Evolutionary conservation across 2,888 invertebrate genomes (phyloP).

Genomic region (Pachydiplax longipennis): DNA sequence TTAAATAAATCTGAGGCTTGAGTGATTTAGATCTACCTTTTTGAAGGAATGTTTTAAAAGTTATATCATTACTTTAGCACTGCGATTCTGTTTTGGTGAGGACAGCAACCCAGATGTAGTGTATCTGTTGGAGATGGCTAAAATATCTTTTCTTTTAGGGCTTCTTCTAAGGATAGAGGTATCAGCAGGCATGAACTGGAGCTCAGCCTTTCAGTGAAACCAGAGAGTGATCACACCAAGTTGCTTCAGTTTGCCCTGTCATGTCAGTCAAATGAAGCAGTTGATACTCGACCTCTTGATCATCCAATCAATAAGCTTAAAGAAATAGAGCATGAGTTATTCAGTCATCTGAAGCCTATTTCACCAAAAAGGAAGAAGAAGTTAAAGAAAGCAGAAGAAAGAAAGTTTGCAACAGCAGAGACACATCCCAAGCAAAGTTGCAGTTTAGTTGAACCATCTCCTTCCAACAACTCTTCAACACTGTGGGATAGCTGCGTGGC

Average conservation of each 20-base stretch:
- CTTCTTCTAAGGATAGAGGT: conserved; percentile 41
- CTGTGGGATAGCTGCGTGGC: not conserved
- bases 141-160: not conserved
- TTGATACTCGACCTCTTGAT: conserved; percentile 48
- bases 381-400: not conserved
- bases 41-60: too few relatives aligned
- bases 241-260: conserved; percentile 56
- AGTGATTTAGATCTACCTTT: too few relatives aligned
- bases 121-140: not conserved
- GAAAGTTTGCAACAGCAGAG: not conserved
- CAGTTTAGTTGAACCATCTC: not conserved
- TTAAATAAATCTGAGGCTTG: too few relatives aligned
- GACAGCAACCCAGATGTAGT: conserved; percentile 41
- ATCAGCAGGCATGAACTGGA: conserved; percentile 52
- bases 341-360: conserved; percentile 59
- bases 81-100: too few relatives aligned
- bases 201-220: conserved; percentile 55
- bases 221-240: conserved; percentile 57
- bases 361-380: conserved; percentile 1
- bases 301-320: conserved; percentile 66
- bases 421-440: not conserved
- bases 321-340: conserved; percentile 62
- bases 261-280: conserved; percentile 47
- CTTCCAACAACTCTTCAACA: not conserved
- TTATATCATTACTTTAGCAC: not conserved